A percentile compares a stretch with the other conserved stretches of the same genome.
These are phyloP conservation scores for Leptinotarsa rubiginosa DNA, from an alignment of 2,888 invertebrate genomes.

Conservation along the genomic window DNA sequence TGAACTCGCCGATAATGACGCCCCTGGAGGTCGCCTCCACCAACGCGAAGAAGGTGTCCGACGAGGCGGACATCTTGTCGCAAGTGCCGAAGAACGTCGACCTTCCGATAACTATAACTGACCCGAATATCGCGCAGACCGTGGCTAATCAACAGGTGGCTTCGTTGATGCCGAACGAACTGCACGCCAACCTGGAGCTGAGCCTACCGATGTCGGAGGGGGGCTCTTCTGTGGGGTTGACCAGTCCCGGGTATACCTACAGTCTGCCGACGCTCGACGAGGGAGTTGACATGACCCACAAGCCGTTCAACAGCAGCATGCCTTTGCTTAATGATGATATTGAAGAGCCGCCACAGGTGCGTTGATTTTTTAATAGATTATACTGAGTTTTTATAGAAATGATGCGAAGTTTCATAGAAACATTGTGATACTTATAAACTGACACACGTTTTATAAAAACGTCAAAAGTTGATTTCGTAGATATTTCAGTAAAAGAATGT, in stretches of 20 bases:
- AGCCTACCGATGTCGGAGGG: conserved; percentile 78
- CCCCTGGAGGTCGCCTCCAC: conserved; percentile 78
- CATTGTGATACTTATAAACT: too few species aligned
- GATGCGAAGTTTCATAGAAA: too few species aligned
- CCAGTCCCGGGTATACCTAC: conserved; percentile 62
- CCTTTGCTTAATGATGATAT: conserved; percentile 72
- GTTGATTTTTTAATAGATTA: neutral
- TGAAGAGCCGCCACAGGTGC: conserved; percentile 37
- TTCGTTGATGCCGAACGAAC: conserved; percentile 57
- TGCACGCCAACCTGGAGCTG: conserved; percentile 70
- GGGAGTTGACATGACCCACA: conserved; percentile 62
- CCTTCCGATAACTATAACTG: conserved; percentile 81
- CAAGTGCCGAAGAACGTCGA: conserved; percentile 76
- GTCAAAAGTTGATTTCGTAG: too few species aligned
- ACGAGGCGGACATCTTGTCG: conserved; percentile 59
- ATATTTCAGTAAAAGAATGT: too few species aligned
- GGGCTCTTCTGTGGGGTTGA: conserved; percentile 60
- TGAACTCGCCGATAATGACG: conserved; percentile 86
- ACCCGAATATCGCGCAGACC: conserved; percentile 77
- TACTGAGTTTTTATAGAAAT: neutral
- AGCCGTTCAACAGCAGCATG: conserved; percentile 68
- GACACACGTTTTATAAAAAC: too few species aligned
- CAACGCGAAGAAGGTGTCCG: conserved; percentile 63
- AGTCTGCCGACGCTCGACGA: conserved; percentile 62
- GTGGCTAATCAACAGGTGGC: conserved; percentile 63